phyloP scores from a whole-genome alignment of 2,113 vertebrate species.

The Takifugu flavidus region DNA sequence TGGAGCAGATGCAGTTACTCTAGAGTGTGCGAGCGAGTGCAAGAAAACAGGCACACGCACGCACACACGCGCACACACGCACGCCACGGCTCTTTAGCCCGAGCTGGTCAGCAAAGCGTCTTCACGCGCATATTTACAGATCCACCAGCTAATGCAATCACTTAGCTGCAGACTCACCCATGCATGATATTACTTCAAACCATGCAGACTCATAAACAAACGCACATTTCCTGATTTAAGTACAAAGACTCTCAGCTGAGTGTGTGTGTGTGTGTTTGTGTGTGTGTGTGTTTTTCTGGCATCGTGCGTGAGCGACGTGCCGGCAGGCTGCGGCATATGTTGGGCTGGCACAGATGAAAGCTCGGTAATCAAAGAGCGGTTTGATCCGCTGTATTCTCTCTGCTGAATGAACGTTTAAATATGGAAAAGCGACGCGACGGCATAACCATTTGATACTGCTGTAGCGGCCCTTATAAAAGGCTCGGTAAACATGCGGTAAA shows the following conservation, averaged over 20 bases:
- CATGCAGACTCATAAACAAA: constrained; percentile 13
- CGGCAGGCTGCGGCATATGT: constrained; percentile 43
- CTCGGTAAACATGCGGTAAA: background rate
- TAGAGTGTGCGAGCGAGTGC: too few species aligned
- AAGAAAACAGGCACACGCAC: background rate
- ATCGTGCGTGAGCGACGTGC: constrained; percentile 18
- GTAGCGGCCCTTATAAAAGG: background rate
- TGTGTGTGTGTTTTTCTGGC: constrained; percentile 17
- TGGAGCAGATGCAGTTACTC: background rate
- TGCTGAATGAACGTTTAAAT: constrained; percentile 24
- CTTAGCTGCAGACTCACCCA: background rate
- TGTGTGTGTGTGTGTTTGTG: background rate
- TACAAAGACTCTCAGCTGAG: constrained; percentile 28
- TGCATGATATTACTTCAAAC: background rate
- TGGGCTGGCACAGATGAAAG: constrained; percentile 59
- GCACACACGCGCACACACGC: background rate
- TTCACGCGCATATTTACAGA: background rate
- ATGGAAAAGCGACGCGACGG: background rate
- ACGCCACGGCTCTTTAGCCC: background rate
- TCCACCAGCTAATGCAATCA: background rate
- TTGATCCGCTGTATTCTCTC: constrained; percentile 55
- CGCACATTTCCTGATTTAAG: background rate
- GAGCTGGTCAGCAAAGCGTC: too few species aligned
- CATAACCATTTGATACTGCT: background rate
- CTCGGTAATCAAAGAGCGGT: constrained; percentile 60